Conservation (phyloP, 2,797 vertebrate species). For the Mus minutoides region DNA sequence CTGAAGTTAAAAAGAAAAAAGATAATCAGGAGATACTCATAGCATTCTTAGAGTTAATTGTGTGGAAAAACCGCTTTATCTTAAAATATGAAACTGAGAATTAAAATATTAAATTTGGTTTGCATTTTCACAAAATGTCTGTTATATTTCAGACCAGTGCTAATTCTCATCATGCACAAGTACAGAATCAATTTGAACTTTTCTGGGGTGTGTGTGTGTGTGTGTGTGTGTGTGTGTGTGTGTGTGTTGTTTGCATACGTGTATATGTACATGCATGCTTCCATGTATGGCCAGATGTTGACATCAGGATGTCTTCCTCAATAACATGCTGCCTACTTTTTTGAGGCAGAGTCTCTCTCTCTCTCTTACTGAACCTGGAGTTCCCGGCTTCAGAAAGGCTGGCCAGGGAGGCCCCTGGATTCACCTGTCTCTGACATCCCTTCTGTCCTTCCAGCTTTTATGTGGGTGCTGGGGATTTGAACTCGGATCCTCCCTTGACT, state of each 20-base stretch:
- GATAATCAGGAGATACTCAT: neutral
- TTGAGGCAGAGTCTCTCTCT: neutral
- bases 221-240: neutral
- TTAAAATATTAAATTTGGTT: conserved; percentile 32
- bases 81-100: conserved; percentile 29
- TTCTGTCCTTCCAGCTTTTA: neutral
- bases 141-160: neutral
- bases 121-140: neutral
- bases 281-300: neutral
- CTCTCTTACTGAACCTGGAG: neutral
- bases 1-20: neutral
- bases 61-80: conserved; percentile 10
- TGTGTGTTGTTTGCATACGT: too few species aligned
- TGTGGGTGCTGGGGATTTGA: neutral
- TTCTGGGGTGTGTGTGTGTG: neutral
- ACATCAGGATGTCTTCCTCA: neutral
- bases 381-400: neutral
- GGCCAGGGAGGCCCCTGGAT: neutral
- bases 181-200: neutral
- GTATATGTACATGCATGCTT: too few species aligned
- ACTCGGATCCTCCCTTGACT: too few species aligned
- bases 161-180: conserved; percentile 29
- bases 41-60: neutral
- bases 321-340: neutral
- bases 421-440: neutral